Conservation (phyloP, 2,888 invertebrate genomes). For the Escarpia spicata region DNA sequence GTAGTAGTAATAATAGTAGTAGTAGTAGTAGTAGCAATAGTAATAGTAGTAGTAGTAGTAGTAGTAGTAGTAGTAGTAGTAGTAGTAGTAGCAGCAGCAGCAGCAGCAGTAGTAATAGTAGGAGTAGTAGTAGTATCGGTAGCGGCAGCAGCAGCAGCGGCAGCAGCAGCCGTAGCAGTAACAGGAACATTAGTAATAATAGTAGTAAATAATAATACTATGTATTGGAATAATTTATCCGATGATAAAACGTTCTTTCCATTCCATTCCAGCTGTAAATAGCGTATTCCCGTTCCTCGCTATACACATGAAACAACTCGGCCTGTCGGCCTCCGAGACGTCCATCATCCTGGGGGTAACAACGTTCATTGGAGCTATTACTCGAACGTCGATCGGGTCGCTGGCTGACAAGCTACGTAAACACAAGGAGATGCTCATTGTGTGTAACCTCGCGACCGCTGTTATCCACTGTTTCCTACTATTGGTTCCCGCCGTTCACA, state of each 20-base stretch:
- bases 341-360: conserved; percentile 82
- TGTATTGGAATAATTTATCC: too few relatives aligned
- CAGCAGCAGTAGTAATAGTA: conserved; percentile 26
- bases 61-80: conserved; percentile 32
- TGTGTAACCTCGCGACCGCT: conserved; percentile 80
- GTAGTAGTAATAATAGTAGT: conserved; percentile 31
- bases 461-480: conserved; percentile 82
- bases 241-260: too few relatives aligned
- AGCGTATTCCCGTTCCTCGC: conserved; percentile 84
- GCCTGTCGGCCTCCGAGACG: conserved; percentile 79
- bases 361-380: conserved; percentile 81
- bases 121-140: not conserved
- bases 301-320: conserved; percentile 79
- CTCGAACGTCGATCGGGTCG: conserved; percentile 81
- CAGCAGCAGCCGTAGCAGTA: not conserved
- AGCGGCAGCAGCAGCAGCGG: not conserved
- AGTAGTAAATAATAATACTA: not conserved
- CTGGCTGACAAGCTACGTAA: conserved; percentile 81
- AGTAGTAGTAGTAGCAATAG: conserved; percentile 32
- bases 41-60: conserved; percentile 31
- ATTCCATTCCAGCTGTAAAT: conserved; percentile 76
- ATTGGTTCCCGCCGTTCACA: conserved; percentile 53
- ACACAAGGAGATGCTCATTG: conserved; percentile 84
- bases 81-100: conserved; percentile 29
- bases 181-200: not conserved